Evolutionary conservation across 2,113 vertebrate genomes (phyloP).

Genomic region (Martes martes): DNA sequence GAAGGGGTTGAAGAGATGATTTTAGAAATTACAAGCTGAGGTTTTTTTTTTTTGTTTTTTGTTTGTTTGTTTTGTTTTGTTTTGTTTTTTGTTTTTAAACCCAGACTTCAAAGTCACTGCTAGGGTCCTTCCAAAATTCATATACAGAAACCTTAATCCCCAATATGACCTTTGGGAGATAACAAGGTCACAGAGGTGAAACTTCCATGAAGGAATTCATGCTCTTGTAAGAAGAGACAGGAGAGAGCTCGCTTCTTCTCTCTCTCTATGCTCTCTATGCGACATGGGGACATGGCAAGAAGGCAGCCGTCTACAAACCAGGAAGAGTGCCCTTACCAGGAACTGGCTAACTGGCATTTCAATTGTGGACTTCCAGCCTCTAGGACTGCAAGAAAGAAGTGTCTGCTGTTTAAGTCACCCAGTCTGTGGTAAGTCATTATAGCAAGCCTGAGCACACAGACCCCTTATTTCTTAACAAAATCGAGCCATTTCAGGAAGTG

Average conservation of each 20-base stretch:
- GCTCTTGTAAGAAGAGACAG: background rate
- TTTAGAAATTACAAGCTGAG: background rate
- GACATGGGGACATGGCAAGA: background rate
- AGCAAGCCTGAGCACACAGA: background rate
- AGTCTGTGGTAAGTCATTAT: background rate
- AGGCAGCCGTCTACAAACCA: background rate
- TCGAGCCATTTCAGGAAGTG: background rate
- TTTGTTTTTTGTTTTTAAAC: background rate
- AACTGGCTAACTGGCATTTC: background rate
- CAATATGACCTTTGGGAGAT: background rate
- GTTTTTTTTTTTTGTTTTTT: no score
- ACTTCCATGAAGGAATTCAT: background rate
- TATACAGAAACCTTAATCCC: background rate
- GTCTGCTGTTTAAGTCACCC: background rate
- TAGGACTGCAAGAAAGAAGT: background rate
- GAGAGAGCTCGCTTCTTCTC: background rate
- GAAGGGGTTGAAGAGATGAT: background rate
- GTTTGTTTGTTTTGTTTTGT: no score
- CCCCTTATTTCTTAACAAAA: background rate
- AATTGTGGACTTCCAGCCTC: background rate
- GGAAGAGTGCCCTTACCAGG: background rate
- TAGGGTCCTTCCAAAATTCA: background rate
- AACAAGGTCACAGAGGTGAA: background rate
- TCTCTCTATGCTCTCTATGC: background rate
- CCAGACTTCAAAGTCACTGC: background rate